Evolutionary conservation across 2,113 vertebrate species (phyloP).

Genomic region (Orcinus orca): DNA sequence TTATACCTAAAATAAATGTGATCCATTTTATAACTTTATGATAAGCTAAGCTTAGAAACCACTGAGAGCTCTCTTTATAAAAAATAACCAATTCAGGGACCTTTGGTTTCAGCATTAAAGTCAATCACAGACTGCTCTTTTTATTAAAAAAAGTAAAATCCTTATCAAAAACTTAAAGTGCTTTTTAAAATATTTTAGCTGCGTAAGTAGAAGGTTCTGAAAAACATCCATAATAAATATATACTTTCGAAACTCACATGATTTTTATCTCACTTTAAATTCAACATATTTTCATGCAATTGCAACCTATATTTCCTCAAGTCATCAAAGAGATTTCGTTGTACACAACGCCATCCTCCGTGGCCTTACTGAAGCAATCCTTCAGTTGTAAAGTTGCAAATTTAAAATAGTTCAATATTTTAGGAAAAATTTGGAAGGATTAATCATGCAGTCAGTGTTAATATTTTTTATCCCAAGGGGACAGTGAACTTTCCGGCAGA

Average conservation of each 20-base stretch:
- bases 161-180: background rate
- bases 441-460: background rate
- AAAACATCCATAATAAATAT: background rate
- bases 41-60: background rate
- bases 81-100: background rate
- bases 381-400: background rate
- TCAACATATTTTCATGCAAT: background rate
- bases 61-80: background rate
- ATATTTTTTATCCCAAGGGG: background rate
- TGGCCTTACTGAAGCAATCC: background rate
- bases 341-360: background rate
- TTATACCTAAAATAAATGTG: background rate
- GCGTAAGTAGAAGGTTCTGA: background rate
- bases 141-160: conserved; percentile 1
- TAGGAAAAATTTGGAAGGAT: background rate
- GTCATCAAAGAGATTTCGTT: background rate
- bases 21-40: background rate
- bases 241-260: background rate
- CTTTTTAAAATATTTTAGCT: background rate
- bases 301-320: background rate
- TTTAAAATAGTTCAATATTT: background rate
- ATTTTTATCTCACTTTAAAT: background rate
- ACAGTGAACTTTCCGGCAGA: background rate
- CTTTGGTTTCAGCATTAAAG: background rate
- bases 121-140: background rate